phyloP scores from a whole-genome alignment of 2,113 vertebrate genomes.

The Sander lucioperca region DNA sequence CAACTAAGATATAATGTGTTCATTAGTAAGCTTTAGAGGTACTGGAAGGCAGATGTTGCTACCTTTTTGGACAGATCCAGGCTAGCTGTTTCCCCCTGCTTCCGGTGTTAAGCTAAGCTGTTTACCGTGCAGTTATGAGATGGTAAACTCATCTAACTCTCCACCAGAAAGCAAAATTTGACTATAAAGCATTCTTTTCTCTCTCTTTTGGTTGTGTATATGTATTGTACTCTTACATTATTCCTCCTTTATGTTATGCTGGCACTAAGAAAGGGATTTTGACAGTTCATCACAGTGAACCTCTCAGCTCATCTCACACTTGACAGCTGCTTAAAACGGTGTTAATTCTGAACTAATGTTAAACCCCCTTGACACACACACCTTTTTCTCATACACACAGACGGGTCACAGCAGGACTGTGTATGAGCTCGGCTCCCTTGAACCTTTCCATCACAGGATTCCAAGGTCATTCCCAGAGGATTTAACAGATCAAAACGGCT shows the following conservation, averaged over 20 bases:
- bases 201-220: not conserved
- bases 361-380: conserved; percentile 60
- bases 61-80: not conserved
- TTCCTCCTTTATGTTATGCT: conserved; percentile 12
- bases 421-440: conserved; percentile 23
- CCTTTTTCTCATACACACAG: conserved; percentile 46
- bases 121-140: not conserved
- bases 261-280: conserved; percentile 57
- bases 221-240: conserved; percentile 14
- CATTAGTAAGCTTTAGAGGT: not conserved
- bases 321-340: conserved; percentile 74
- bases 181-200: not conserved
- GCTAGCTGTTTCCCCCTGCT: not conserved
- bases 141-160: not conserved
- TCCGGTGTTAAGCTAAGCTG: not conserved
- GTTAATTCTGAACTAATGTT: conserved; percentile 69
- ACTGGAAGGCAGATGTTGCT: not conserved
- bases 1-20: not conserved
- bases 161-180: not conserved
- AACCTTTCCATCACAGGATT: conserved; percentile 69
- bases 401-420: conserved; percentile 62
- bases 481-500: conserved; percentile 68
- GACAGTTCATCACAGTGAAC: conserved; percentile 54
- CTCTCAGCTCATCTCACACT: conserved; percentile 72
- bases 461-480: conserved; percentile 70